These are phyloP conservation scores for Oxyura jamaicensis DNA, from an alignment of 2,113 vertebrate species.

Conservation along the genomic window DNA sequence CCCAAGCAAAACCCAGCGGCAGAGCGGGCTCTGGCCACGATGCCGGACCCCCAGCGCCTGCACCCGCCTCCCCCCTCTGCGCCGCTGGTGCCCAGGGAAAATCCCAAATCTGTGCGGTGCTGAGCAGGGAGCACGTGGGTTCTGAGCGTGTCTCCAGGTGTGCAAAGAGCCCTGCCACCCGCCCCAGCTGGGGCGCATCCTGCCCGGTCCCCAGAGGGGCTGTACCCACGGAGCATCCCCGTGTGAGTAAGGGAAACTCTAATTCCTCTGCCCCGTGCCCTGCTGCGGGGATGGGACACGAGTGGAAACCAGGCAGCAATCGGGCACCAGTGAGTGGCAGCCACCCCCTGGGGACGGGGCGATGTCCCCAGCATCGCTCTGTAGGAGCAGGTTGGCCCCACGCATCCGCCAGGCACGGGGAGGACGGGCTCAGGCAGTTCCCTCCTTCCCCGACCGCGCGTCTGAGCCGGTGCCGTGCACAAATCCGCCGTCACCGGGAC, in stretches of 20 bases:
- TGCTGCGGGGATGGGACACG: fast-evolving
- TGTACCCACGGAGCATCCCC: neutral
- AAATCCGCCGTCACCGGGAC: neutral
- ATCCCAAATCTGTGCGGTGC: neutral
- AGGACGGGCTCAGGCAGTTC: neutral
- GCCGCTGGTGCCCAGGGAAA: neutral
- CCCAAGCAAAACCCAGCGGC: neutral
- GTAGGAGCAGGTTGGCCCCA: neutral
- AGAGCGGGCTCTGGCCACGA: neutral
- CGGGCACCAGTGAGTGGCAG: neutral
- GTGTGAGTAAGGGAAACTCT: neutral
- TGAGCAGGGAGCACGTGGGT: neutral
- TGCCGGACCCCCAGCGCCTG: neutral
- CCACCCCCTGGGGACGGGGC: neutral
- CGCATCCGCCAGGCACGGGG: fast-evolving
- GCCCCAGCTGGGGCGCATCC: neutral
- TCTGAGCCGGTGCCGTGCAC: neutral
- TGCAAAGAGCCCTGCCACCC: neutral
- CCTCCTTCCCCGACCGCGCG: neutral
- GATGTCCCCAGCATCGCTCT: neutral
- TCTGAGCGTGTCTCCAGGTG: neutral
- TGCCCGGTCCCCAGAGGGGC: fast-evolving
- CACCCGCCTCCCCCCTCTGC: neutral
- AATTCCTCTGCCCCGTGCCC: neutral
- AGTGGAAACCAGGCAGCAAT: neutral